phyloP scores from a whole-genome alignment of 1,140 invertebrate species.

The Cydia fagiglandana region DNA sequence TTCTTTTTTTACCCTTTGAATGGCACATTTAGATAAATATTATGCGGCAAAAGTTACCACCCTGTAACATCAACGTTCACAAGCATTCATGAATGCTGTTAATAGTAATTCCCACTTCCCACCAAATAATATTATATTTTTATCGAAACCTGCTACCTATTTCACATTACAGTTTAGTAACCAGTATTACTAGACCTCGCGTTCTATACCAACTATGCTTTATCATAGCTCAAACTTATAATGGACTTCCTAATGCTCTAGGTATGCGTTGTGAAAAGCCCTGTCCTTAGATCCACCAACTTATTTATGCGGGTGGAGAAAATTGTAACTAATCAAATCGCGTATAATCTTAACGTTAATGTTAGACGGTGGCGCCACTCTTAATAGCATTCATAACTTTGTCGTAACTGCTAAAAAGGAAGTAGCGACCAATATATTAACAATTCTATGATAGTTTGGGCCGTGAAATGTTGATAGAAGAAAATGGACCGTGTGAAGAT shows the following conservation, averaged over 20 bases:
- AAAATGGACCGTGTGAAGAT: constrained; percentile 43
- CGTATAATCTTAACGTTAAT: not conserved
- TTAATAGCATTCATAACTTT: constrained; percentile 16
- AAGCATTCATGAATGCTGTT: too few relatives aligned
- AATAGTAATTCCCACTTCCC: too few relatives aligned
- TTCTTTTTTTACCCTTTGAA: too few relatives aligned
- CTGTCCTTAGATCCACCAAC: not conserved
- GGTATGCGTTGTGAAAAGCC: not conserved
- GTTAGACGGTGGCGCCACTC: constrained; percentile 12
- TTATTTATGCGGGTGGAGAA: not conserved
- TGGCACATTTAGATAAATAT: too few relatives aligned
- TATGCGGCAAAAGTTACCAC: too few relatives aligned
- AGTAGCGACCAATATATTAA: constrained; percentile 32
- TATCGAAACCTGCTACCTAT: not conserved
- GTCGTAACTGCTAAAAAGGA: constrained; percentile 36
- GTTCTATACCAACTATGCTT: not conserved
- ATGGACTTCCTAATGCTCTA: not conserved
- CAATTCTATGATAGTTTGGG: constrained; percentile 30
- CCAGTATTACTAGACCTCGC: not conserved
- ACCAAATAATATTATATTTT: too few relatives aligned
- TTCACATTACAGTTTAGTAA: not conserved
- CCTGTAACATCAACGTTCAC: too few relatives aligned
- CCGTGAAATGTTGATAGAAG: constrained; percentile 32
- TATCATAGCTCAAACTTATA: not conserved
- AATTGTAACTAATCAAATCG: constrained; percentile 7